These are phyloP conservation scores for Hypotaenidia philippensis DNA, from an alignment of 2,797 vertebrate species.

Conservation along the genomic window DNA sequence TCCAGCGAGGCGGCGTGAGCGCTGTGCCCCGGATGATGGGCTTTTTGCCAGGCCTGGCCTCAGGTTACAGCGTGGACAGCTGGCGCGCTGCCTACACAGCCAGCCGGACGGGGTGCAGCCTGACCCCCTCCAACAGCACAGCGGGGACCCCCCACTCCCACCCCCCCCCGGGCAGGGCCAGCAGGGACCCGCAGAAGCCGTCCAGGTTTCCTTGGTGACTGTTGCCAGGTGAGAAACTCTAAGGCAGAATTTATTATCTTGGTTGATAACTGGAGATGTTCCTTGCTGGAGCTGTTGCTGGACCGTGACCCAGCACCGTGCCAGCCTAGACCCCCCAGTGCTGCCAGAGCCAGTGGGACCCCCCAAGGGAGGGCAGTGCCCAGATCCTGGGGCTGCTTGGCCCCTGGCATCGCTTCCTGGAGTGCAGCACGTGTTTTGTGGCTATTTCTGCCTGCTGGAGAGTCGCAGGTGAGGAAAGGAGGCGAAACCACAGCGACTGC, in stretches of 20 bases:
- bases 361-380: not conserved
- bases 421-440: not conserved
- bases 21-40: not conserved
- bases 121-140: not conserved
- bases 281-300: rapidly evolving
- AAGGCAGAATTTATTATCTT: constrained; percentile 36
- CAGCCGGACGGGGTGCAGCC: rapidly evolving
- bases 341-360: not conserved
- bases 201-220: constrained; percentile 68
- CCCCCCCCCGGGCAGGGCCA: not conserved
- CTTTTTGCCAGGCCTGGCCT: not conserved
- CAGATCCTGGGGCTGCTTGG: rapidly evolving
- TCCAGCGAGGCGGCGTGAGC: rapidly evolving
- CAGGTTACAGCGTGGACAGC: not conserved
- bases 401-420: not conserved
- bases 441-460: not conserved
- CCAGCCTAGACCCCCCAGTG: not conserved
- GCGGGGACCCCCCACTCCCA: not conserved
- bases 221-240: constrained; percentile 68
- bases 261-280: not conserved
- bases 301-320: rapidly evolving
- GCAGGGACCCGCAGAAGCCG: not conserved
- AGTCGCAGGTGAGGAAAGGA: not conserved
- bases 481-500: not conserved
- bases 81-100: rapidly evolving